phyloP scores from a whole-genome alignment of 2,113 vertebrate species.

The Halichoerus grypus region DNA sequence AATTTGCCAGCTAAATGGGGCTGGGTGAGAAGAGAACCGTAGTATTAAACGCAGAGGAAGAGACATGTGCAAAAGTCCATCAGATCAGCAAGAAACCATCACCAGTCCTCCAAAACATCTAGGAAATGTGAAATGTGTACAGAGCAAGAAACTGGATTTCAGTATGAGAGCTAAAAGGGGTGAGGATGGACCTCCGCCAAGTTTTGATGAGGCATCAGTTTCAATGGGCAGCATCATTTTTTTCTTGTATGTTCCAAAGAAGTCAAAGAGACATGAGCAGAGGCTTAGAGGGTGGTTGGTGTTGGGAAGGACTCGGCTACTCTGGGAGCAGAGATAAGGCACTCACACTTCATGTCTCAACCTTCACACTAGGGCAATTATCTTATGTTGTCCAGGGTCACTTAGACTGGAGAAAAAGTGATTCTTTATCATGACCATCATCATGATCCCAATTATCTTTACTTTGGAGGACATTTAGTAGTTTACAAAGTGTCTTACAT shows the following conservation, averaged over 20 bases:
- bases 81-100: not conserved
- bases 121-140: not conserved
- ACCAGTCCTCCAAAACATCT: not conserved
- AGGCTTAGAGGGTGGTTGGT: not conserved
- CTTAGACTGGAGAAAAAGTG: not conserved
- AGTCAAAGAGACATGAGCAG: not conserved
- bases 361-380: not conserved
- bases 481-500: not conserved
- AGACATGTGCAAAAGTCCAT: not conserved
- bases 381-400: not conserved
- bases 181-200: not conserved
- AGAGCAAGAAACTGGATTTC: not conserved
- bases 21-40: not conserved
- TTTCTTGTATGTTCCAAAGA: not conserved
- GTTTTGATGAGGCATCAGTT: not conserved
- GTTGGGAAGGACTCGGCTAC: not conserved
- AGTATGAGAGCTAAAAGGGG: not conserved
- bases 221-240: not conserved
- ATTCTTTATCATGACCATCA: not conserved
- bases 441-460: not conserved
- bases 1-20: not conserved
- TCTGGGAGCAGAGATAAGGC: not conserved
- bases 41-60: not conserved
- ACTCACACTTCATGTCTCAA: fast-evolving
- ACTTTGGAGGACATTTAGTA: not conserved